These are phyloP conservation scores for Merops nubicus DNA, from an alignment of 2,113 vertebrate species.

Conservation along the genomic window DNA sequence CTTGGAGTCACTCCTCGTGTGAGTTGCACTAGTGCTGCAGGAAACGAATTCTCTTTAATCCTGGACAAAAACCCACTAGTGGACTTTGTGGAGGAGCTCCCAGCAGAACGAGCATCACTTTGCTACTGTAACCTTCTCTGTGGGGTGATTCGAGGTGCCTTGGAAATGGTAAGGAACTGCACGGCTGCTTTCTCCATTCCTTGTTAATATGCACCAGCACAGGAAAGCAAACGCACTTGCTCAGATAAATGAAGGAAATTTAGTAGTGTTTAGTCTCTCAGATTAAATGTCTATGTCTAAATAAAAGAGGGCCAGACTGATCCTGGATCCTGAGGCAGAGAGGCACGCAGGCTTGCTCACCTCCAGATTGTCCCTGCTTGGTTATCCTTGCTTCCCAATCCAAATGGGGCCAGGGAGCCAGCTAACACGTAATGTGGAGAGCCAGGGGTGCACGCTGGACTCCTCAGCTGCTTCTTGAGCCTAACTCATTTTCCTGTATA, in stretches of 20 bases:
- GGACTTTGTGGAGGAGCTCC: constrained; percentile 81
- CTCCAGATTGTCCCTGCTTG: neutral
- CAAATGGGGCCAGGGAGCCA: neutral
- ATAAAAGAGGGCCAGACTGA: neutral
- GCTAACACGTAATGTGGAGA: neutral
- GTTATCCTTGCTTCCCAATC: no score
- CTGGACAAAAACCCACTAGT: constrained; percentile 81
- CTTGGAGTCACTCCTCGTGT: constrained; percentile 79
- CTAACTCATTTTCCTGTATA: neutral
- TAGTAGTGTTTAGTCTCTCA: neutral
- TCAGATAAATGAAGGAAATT: neutral
- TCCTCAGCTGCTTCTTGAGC: neutral
- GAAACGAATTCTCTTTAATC: constrained; percentile 81
- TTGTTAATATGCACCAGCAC: neutral
- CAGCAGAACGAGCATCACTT: constrained; percentile 73
- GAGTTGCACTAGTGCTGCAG: constrained; percentile 64
- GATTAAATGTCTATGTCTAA: neutral
- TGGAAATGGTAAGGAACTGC: constrained; percentile 79
- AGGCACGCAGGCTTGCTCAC: neutral
- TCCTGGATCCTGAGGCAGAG: neutral
- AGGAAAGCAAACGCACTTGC: neutral
- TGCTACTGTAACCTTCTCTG: constrained; percentile 81
- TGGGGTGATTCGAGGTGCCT: constrained; percentile 80
- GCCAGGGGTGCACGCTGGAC: rapidly evolving
- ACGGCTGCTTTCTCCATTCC: neutral